Conservation (phyloP, 2,797 vertebrate species). For the Bradypus variegatus region DNA sequence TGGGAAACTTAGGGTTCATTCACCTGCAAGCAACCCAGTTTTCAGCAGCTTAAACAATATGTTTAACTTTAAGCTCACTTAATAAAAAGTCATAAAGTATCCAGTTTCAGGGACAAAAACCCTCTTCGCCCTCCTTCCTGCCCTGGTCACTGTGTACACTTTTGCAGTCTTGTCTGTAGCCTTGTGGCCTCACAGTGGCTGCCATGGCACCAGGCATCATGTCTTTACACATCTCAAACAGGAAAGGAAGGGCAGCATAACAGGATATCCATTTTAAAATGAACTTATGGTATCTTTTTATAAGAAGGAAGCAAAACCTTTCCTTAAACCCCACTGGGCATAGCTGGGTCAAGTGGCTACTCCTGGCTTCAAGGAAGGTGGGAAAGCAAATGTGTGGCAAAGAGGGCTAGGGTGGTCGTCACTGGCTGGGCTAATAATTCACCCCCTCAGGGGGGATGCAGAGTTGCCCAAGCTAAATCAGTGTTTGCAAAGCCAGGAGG, state of each 20-base stretch:
- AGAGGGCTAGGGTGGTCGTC: not conserved
- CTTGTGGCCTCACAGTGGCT: not conserved
- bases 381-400: fast-evolving
- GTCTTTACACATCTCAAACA: not conserved
- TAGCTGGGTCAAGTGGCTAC: not conserved
- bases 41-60: no score
- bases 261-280: not conserved
- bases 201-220: not conserved
- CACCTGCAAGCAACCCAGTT: not conserved
- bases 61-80: not conserved
- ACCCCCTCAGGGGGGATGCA: not conserved
- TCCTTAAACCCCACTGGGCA: not conserved
- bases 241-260: not conserved
- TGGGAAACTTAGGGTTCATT: fast-evolving
- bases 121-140: not conserved
- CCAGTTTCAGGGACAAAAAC: not conserved
- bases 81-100: fast-evolving
- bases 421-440: no score
- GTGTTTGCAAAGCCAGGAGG: not conserved
- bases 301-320: not conserved
- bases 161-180: not conserved
- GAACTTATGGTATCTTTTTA: not conserved
- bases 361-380: not conserved
- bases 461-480: not conserved
- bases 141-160: not conserved